Base-by-base conservation (phyloP, 2,797 vertebrate species). In the Channallabes apus region DNA sequence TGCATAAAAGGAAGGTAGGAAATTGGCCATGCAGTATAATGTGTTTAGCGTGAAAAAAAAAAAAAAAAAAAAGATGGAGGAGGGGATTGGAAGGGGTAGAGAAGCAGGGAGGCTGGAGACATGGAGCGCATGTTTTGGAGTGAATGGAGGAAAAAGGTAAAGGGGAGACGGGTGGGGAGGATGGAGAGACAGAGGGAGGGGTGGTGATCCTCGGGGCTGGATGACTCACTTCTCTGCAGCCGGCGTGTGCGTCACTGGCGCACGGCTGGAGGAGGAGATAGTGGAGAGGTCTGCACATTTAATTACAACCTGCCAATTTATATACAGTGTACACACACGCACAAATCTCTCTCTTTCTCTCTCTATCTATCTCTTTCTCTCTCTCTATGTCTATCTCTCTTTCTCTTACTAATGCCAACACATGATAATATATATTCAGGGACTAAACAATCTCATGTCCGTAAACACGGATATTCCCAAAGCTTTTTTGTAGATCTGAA, bases 261-360 rank as follows among this genome's bases (percentile, higher is more conserved):
- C 94, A 87, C 94, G 94, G 95, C 95, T 95, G 95, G 95, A 95
- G 94, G 94, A 95, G 95, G 94, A 95, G 95, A 95, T 95, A 96
- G 95, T 95, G 93, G 94, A 94, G 94, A 95, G 94, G 94, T 95
- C 95, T 95, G 94, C 94, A 93, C 94, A 95, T 96, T 95, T 96
- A 96, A 96, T 96, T 96, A 96, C 95, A 94, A 94, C 93, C 93
- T 95, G 94, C 93, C 94, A 95, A 95, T 96, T 96, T 95, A 95
- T 93, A 95, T 94, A 94, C 94, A 95, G 94, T 94, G 93, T 93
- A 95, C 91, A 94, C 94, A 94, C 92, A 89, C 92, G 35, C 89
- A 88, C 90, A 72, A 69, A 87, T 67, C 78, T 56, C 69, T 75
- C 68, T 62, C 67, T 59, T 41, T 56, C 29, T 54, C 27, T 65